Evolutionary conservation across 2,888 invertebrate species (phyloP).

Genomic region (Platynereis dumerilii): DNA sequence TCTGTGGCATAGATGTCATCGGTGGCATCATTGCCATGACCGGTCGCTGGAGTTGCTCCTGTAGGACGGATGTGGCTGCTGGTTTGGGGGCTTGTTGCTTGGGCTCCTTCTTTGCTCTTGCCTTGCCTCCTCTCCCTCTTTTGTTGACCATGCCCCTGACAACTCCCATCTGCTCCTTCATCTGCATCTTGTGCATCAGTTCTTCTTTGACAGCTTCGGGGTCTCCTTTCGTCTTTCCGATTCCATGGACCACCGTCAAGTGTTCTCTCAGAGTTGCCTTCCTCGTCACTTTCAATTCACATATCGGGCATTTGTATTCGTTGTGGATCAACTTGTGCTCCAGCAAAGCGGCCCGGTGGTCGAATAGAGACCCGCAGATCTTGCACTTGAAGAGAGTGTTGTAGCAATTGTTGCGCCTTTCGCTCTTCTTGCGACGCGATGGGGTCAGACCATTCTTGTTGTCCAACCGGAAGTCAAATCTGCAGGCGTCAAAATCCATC

Average conservation of each 20-base stretch:
- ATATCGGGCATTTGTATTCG: constrained; percentile 27
- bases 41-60: too few relatives aligned
- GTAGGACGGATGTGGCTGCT: not conserved
- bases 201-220: not conserved
- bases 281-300: constrained; percentile 21
- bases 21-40: too few relatives aligned
- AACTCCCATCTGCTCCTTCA: constrained; percentile 18
- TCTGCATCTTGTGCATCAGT: not conserved
- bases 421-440: constrained; percentile 31
- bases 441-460: constrained; percentile 40
- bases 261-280: constrained; percentile 23
- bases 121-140: not conserved
- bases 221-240: constrained; percentile 7
- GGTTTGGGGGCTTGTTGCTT: not conserved
- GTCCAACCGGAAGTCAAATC: constrained; percentile 41
- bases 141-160: constrained; percentile 15
- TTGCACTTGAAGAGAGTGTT: constrained; percentile 40
- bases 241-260: constrained; percentile 18
- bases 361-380: constrained; percentile 34
- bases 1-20: not conserved
- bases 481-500: constrained; percentile 40
- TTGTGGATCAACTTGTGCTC: constrained; percentile 36
- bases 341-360: constrained; percentile 33
- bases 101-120: not conserved
- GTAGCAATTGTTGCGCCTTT: constrained; percentile 24